Evolutionary conservation across 2,888 invertebrate species (phyloP), one percentile per base, ranked within the genome.

Genomic region (Pseudococcus longispinus): DNA sequence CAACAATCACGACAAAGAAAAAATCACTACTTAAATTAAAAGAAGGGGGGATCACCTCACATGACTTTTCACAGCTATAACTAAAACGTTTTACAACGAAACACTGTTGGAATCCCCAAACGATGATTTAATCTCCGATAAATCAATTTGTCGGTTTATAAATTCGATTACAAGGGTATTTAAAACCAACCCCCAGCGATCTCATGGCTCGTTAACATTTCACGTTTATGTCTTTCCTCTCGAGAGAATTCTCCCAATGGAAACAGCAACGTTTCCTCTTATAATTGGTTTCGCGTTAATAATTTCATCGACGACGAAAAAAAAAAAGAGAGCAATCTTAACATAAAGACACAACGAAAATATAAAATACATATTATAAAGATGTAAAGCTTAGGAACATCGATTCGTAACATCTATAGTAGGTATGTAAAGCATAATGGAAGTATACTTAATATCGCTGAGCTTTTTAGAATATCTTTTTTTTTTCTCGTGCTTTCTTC

Each of bases 331-430:
- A 70, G 70, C 29, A 26, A 29, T 70, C 70, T 70, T 65, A 77
- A 77, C 26, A 15, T 55, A 55, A 37, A 77, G 70, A 77, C 77
- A 77, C 77, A 80, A 80, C 32, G 29, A 80, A n/a, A 80, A 80
- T n/a, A 80, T 42, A 80, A 42, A 80, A 80, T 42, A 80, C 42
- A 42, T 20, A 74, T 80, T 42, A 42, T 23, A 80, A 42, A 80
- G 77, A 42, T 80, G 77, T 42, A 42, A 80, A 80, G 77, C 77
- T 29, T 80, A 80, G 77, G 77, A 80, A 80, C 77, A 80, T 80
- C 77, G 42, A 80, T 20, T 42, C 42, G 42, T 42, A 80, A 42
- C 70, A 70, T 70, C 70, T 70, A 70, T 29, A 70, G 26, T 29
- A 70, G 29, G 29, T 70, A 70, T 15, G 18, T 70, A 42, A 80